phyloP scores from a whole-genome alignment of 1,140 invertebrate species.

The Platorchestia sp. region DNA sequence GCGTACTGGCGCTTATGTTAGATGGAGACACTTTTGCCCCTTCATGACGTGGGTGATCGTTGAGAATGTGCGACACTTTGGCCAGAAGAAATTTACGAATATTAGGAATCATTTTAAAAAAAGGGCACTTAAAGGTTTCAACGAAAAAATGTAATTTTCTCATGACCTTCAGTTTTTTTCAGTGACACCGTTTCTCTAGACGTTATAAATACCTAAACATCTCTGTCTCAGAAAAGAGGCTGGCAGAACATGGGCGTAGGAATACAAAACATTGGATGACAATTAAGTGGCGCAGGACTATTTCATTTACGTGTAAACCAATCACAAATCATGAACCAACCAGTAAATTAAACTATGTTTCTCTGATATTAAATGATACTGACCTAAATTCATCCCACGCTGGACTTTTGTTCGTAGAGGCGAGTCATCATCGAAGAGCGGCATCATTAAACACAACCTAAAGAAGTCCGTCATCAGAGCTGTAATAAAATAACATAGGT shows the following conservation, averaged over 20 bases:
- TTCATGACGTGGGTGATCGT: too few relatives aligned
- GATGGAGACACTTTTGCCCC: too few relatives aligned
- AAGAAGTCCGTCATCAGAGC: not conserved
- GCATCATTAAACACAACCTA: not conserved
- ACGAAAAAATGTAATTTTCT: too few relatives aligned
- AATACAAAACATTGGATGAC: not conserved
- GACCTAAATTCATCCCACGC: not conserved
- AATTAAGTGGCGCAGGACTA: too few relatives aligned
- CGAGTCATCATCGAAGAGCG: not conserved
- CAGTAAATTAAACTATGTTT: not conserved
- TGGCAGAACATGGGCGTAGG: not conserved
- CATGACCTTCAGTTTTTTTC: not conserved
- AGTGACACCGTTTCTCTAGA: not conserved
- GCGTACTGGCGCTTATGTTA: too few relatives aligned
- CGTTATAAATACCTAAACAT: not conserved
- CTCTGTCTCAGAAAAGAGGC: not conserved
- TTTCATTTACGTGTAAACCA: too few relatives aligned
- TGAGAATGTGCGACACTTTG: too few relatives aligned
- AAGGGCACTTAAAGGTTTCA: too few relatives aligned
- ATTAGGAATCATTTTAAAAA: too few relatives aligned
- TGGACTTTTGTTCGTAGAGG: not conserved
- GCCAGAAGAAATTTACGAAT: too few relatives aligned
- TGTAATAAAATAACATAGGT: not conserved
- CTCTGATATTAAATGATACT: not conserved
- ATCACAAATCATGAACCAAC: not conserved